Evolutionary conservation across 1,140 invertebrate genomes (phyloP), one percentile per base, ranked within the genome.

Genomic region (Drosophila lacertosa): DNA sequence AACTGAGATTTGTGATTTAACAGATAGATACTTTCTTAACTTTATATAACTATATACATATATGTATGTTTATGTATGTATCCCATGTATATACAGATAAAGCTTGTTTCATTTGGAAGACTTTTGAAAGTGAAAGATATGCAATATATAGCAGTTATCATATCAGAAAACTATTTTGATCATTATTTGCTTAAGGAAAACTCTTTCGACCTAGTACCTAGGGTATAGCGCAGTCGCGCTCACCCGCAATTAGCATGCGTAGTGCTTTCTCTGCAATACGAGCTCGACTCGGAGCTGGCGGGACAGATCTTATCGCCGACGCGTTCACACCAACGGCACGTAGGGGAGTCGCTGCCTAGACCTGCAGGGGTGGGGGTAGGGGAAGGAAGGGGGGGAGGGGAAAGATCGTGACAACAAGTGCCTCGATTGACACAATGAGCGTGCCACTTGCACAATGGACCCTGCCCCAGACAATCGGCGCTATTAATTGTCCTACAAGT

Each of bases 321-420:
- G 55, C 57, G 29, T 71, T 71, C 62, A 66, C 68, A 53, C 54
- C 68, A 71, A 42, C 51, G 9, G 64, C 67, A 70, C 67, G 59
- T 70, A 63, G 29, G 59, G 1, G 18, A 4, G 48, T n/a, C 29
- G 15, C 32, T 60, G 37, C 45, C 60, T 69, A 69, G 67, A 70
- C 51, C 35, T 5, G 4, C 4, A 39, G 18, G n/a, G 2, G 15
- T 11, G 11, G 24, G 39, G 15, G 16, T 50, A 13, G 40, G 1
- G 32, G 2, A 24, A 16, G 26, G 11, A 11, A 0, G 3, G 26
- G 9, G 16, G 16, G n/a, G 32, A 7, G 4, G 1, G 0, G 10
- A 13, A 20, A 37, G 62, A 71, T 71, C 68, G 68, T 71, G 68
- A 71, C 68, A 66, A 71, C 63, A 71, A 71, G 68, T 66, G 68